phyloP scores from a whole-genome alignment of 2,113 vertebrate species.

The Pogonocichla stellata region DNA sequence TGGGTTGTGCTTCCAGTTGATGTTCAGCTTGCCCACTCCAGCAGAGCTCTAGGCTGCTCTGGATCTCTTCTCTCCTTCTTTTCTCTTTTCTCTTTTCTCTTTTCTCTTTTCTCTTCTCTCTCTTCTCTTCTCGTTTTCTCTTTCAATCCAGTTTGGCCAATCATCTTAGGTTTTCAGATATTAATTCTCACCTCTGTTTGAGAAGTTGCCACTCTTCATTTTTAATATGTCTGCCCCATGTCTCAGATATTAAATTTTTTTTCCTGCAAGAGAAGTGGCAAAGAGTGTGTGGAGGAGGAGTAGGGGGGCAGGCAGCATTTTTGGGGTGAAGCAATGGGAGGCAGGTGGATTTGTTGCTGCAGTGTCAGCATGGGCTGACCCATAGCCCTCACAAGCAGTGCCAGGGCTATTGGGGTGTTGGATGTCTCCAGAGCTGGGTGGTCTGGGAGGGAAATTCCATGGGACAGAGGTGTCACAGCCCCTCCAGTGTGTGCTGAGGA shows the following conservation, averaged over 20 bases:
- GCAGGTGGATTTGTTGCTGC: background rate
- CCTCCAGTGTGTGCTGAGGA: background rate
- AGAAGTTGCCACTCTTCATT: background rate
- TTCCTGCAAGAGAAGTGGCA: background rate
- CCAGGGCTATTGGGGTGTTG: background rate
- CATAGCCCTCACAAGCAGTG: accelerated
- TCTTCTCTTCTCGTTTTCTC: background rate
- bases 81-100: too few relatives aligned
- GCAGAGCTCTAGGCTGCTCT: background rate
- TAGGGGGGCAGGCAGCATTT: accelerated
- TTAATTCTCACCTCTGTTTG: background rate
- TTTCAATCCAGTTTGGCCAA: background rate
- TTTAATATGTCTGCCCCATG: background rate
- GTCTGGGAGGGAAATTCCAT: background rate
- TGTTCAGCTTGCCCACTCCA: background rate
- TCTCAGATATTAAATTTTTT: background rate
- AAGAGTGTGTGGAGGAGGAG: background rate
- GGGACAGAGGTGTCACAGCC: background rate
- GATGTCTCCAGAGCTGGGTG: background rate
- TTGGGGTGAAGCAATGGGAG: background rate
- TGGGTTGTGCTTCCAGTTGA: background rate
- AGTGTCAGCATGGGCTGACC: background rate
- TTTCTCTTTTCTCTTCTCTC: too few relatives aligned
- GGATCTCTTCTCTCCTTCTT: background rate
- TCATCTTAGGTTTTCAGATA: background rate